Percentiles rank a stretch among this genome's conserved stretches.
phyloP scores from a whole-genome alignment of 2,888 invertebrate genomes.

The Spilarctia lutea region DNA sequence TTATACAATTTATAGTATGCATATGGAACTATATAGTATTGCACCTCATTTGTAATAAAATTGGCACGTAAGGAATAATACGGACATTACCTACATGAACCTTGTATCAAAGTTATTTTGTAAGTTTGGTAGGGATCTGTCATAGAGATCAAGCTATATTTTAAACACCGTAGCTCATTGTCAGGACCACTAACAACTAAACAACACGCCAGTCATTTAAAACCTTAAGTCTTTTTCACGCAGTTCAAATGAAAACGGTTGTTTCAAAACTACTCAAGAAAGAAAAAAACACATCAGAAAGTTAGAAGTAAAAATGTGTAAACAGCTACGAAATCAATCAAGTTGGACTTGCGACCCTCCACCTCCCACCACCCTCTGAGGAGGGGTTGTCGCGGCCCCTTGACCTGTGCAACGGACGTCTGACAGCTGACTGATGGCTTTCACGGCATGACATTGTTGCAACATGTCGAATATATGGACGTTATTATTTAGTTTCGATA shows the following conservation, averaged over 20 bases:
- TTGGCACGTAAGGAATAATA: too few relatives aligned
- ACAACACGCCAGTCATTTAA: not conserved
- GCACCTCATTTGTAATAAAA: too few relatives aligned
- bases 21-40: too few relatives aligned
- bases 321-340: slow-evolving; percentile 79
- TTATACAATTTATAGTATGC: too few relatives aligned
- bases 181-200: not conserved
- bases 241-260: slow-evolving; percentile 8
- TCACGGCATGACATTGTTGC: slow-evolving; percentile 54
- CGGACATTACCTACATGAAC: too few relatives aligned
- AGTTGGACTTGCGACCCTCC: slow-evolving; percentile 59
- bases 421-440: slow-evolving; percentile 77
- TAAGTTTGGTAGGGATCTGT: too few relatives aligned
- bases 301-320: slow-evolving; percentile 51
- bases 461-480: slow-evolving; percentile 31
- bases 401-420: slow-evolving; percentile 73
- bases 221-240: not conserved
- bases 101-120: too few relatives aligned
- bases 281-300: slow-evolving; percentile 43
- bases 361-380: slow-evolving; percentile 23
- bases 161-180: not conserved
- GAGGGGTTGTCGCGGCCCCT: slow-evolving; percentile 57
- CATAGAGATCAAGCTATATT: too few relatives aligned
- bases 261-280: slow-evolving; percentile 27
- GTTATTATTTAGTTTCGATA: slow-evolving; percentile 43